Base-by-base conservation (phyloP, 2,113 vertebrate species). In the Pluvialis apricaria region DNA sequence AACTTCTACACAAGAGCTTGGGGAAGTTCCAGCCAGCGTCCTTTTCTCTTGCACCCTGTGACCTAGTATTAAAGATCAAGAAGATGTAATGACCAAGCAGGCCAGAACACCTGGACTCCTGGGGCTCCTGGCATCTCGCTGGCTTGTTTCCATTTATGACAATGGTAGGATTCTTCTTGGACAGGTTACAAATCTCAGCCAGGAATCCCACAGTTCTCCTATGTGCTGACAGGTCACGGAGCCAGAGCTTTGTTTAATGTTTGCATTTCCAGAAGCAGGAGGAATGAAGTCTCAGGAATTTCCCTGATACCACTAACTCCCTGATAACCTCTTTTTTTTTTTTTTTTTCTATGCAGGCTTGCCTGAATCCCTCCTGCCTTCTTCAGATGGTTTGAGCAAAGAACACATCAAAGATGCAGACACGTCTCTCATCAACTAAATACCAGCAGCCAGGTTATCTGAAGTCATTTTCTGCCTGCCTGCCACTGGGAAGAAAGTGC, bases 391-490 rank as follows among this genome's bases (percentile, higher is more conserved):
- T 91, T 64, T 75, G 57, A 87, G 61, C 20, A 87, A 61, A 90
- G 66, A 92, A 72, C 62, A 94, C 95, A 94, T 96, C 94, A 95
- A 95, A 96, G 93, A 44, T 44, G 28, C 11, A 90, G 87, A 61
- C 36, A 36, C 0, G 2, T 69, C 84, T 96, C 92, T 90, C 94
- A 85, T 89, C 82, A 86, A 17, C 65, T 72, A 28, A 89, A 89
- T 75, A 72, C 75, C 84, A 80, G 66, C 66, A 96, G 57, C 52
- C 40, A 62, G 82, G 49, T 93, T 88, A 94, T 82, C 93, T 91
- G 78, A 79, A 96, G 83, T 76, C 4, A 44, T 92, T 76, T 61
- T 40, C 58, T 65, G 58, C 69, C 36, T 73, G 54, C 77, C 71
- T 94, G 84, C 83, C 81, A 90, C 54, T 49, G 92, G 83, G 76